Evolutionary conservation across 2,797 vertebrate genomes (phyloP).

Genomic region (Aplochiton taeniatus): DNA sequence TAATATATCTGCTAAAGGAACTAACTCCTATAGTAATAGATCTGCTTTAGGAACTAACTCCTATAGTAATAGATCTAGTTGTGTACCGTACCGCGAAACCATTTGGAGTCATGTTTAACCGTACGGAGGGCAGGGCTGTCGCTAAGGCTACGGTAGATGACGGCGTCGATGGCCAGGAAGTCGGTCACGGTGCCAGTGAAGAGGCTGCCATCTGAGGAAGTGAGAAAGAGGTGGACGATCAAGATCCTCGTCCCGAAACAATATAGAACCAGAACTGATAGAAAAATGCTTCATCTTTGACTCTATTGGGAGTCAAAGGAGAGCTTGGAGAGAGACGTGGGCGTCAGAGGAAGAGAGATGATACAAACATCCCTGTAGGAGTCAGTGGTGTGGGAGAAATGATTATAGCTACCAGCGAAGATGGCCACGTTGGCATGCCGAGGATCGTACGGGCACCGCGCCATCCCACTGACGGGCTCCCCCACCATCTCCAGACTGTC

Average conservation of each 20-base stretch:
- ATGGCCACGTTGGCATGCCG: constrained; percentile 94
- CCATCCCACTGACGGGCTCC: constrained; percentile 94
- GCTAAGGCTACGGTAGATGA: constrained; percentile 96
- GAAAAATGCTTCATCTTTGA: too few species aligned
- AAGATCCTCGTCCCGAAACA: constrained; percentile 4
- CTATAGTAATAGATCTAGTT: too few species aligned
- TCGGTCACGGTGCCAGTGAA: constrained; percentile 96
- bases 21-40: too few species aligned
- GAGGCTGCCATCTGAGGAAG: constrained; percentile 86
- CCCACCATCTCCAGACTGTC: constrained; percentile 89
- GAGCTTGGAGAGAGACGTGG: neutral
- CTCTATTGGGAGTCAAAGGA: too few species aligned
- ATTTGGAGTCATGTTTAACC: constrained; percentile 97
- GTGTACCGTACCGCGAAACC: constrained; percentile 89
- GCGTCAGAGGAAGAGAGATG: neutral
- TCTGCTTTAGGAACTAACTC: too few species aligned
- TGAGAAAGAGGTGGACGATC: constrained; percentile 23
- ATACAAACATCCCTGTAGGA: neutral
- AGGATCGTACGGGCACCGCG: constrained; percentile 93
- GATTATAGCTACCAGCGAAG: constrained; percentile 83
- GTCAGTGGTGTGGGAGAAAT: constrained; percentile 8
- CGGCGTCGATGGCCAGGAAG: constrained; percentile 95
- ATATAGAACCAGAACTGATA: neutral
- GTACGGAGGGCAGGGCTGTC: constrained; percentile 92
- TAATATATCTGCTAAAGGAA: too few species aligned